Evolutionary conservation across 2,797 vertebrate genomes (phyloP), one percentile per base, ranked within the genome.

Genomic region (Gymnocypris eckloni): DNA sequence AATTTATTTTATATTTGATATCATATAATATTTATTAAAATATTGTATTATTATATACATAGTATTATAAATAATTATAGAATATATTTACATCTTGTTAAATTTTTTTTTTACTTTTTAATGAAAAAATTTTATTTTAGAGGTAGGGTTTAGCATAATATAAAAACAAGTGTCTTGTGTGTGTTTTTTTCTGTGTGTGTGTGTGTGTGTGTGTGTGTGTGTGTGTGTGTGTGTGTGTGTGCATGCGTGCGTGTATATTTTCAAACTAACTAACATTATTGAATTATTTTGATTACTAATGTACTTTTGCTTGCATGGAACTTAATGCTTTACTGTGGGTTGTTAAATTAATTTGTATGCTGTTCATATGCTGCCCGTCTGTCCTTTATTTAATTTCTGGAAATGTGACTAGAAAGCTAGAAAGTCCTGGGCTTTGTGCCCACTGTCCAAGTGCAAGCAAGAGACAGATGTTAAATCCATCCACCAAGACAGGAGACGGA

Each of bases 291-390:
- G 28, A 54, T 39, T 54, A 33, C 12, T 9, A 54, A 41, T 81
- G 5, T 70, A 52, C 43, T 18, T 69, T 70, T 70, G 61, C 45
- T 67, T 80, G 25, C 45, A 50, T 67, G 61, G 28, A 69, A 39
- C 66, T 86, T 33, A 39, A 73, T 70, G 28, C 45, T 81, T 70
- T 10, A 28, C 50, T 86, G 72, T 85, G 66, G 71, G 12, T 76
- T 82, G 66, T 41, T 59, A 15, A 71, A 43, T 54, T 71, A 13
- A 67, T 48, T 37, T 48, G 8, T 10, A 70, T 39, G 48, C 52
- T 79, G 81, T 82, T 87, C 67, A 79, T 83, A 76, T 71, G 79
- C 56, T 79, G 28, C 43, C 43, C 39, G 73, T 80, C 71, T 70
- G 13, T 54, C 2, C 16, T 69, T 22, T 54, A 77, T 39, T 69